Conservation (phyloP, 2,797 vertebrate species). For the Mus caroli region DNA sequence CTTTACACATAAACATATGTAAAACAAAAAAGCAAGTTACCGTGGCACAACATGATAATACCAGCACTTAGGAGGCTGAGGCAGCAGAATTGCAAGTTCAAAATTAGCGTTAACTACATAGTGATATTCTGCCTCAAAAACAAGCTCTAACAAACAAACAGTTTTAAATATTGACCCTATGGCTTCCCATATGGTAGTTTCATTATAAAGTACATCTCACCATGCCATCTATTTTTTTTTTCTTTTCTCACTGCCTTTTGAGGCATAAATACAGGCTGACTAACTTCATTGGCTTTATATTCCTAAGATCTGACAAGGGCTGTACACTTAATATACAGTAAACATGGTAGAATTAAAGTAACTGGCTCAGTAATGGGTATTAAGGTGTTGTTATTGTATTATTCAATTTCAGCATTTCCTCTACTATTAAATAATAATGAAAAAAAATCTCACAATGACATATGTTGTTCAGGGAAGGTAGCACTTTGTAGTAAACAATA, state of each 20-base stretch:
- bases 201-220: not conserved
- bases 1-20: not conserved
- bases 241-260: not conserved
- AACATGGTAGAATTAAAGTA: slow-evolving; percentile 21
- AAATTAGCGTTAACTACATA: not conserved
- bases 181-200: not conserved
- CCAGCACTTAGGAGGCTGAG: not conserved
- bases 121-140: not conserved
- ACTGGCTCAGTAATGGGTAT: not conserved
- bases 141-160: not conserved
- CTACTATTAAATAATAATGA: slow-evolving; percentile 11
- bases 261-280: not conserved
- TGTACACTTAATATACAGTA: slow-evolving; percentile 3
- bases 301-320: not conserved
- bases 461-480: slow-evolving; percentile 22
- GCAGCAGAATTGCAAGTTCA: not conserved
- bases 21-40: not conserved
- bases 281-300: not conserved
- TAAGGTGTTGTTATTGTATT: not conserved
- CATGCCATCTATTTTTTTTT: not conserved
- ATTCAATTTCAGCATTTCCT: slow-evolving; percentile 27
- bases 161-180: not conserved
- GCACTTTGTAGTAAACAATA: slow-evolving; percentile 47
- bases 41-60: not conserved
- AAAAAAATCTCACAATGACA: not conserved